Evolutionary conservation across 2,888 invertebrate species (phyloP), one percentile per base, ranked within the genome.

Genomic region (Spodoptera littoralis): DNA sequence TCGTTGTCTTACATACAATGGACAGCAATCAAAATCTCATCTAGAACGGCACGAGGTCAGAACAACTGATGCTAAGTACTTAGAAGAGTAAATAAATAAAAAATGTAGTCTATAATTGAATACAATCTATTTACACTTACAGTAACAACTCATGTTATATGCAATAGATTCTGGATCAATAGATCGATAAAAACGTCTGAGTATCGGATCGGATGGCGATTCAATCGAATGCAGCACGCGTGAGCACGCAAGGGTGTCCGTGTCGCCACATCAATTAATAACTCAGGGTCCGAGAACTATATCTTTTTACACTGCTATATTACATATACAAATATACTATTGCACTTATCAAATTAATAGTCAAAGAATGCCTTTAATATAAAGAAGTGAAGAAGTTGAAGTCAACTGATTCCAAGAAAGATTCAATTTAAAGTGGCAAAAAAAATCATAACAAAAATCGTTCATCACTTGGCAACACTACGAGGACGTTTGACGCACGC

Each of bases 401-500:
- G 27, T 27, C 3, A 5, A 4, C 3, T 27, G 27, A 27, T 27
- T 27, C 27, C 3, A 27, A 27, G 27, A 36, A 36, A 36, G 9
- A 36, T 9, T 36, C 36, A 36, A 36, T 36, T 36, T 36, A 36
- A 36, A 6, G 30, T 27, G 27, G 4, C 4, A 27, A 27, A 36
- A 36, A 4, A 36, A 36, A 36, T 30, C 9, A 36, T 36, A 36
- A 36, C 36, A 36, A 8, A 36, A 36, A 36, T 36, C 36, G 13
- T 22, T 22, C 3, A 50, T 30, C 45, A 13, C 43, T 4, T 52
- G 71, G 66, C 61, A 70, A 72, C 72, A 61, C 61, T 12, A 11
- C 8, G 27, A 36, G 69, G 50, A 70, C 61, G 64, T 71, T 80
- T 82, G 83, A 84, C 82, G 81, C 80, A 82, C 79, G 76, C 80